Base-by-base conservation (phyloP, 1,140 invertebrate species). In the Drosophila melanica region DNA sequence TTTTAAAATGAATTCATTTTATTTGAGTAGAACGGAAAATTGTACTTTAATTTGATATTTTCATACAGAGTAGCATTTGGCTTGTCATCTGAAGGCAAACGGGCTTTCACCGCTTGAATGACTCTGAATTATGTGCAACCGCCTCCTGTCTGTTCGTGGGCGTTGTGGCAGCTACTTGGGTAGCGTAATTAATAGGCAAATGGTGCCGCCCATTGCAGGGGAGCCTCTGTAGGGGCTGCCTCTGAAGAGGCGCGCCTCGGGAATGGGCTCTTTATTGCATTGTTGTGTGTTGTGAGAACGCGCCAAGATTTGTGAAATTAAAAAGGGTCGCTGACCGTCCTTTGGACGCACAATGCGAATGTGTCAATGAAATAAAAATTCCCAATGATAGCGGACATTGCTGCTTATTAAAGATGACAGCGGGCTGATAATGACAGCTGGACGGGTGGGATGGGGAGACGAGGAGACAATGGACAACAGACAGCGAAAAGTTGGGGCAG, bases 391-490 rank as follows among this genome's bases (percentile, higher is more conserved):
- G 76, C 80, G 69, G 63, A 77, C 84, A 89, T 84, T 81, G 84
- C 76, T 70, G 82, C 84, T 89, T 87, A 89, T 89, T 89, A 89
- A 89, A 89, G 84, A 89, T 89, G 84, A 84, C 76, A 84, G 77
- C 41, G 12, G 55, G 74, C 73, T 75, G 84, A 89, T 89, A 89
- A 75, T 70, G 70, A 23, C 55, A 64, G 51, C 48, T n/a, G 53
- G 45, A 54, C 63, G 23, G 23, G 4, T 4, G 27, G 23, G 23
- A 18, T 18, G 20, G 27, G 18, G n/a, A 54, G 30, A 27, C 5
- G 23, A 27, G 27, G 27, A 27, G 5, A 64, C 65, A 72, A 54
- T 64, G 81, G 75, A 80, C 66, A 75, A 75, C 67, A 30, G 62
- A 33, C 39, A 45, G 20, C 57, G 59, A 45, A 53, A 62, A 67